A percentile compares a stretch with the other conserved stretches of the same genome.
Evolutionary conservation across 2,888 invertebrate genomes (phyloP).

Genomic region (Agonopterix arenella): DNA sequence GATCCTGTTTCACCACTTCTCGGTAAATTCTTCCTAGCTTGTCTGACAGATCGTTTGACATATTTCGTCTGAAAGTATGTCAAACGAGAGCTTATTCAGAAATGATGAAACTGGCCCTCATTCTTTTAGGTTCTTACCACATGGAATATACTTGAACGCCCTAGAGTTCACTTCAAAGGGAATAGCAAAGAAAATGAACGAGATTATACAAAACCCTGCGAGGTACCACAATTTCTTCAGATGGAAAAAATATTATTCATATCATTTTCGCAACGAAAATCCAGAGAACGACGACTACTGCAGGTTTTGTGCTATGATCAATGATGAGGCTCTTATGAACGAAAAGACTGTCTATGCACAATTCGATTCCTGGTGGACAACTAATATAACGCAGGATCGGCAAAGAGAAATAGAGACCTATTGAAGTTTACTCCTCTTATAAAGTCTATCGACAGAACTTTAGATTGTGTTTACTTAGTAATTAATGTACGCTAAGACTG

Average conservation of each 20-base stretch:
- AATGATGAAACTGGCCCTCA: not conserved
- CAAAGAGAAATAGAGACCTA: too few relatives aligned
- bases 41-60: too few relatives aligned
- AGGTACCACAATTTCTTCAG: constrained; percentile 40
- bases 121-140: constrained; percentile 46
- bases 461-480: too few relatives aligned
- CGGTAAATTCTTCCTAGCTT: too few relatives aligned
- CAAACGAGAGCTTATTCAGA: too few relatives aligned
- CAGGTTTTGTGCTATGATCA: constrained; percentile 39
- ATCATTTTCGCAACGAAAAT: constrained; percentile 28
- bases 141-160: constrained; percentile 46
- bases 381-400: too few relatives aligned
- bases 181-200: constrained; percentile 36
- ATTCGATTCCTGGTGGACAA: constrained; percentile 45
- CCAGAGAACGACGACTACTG: constrained; percentile 47
- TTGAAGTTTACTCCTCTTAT: too few relatives aligned
- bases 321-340: constrained; percentile 27
- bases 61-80: too few relatives aligned
- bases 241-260: constrained; percentile 46
- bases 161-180: constrained; percentile 26
- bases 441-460: too few relatives aligned
- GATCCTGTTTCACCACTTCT: too few relatives aligned
- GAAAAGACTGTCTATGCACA: constrained; percentile 21
- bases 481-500: too few relatives aligned
- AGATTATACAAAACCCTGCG: constrained; percentile 28